Evolutionary conservation across 2,797 vertebrate species (phyloP).

Genomic region (Ctenopoma kingsleyae): DNA sequence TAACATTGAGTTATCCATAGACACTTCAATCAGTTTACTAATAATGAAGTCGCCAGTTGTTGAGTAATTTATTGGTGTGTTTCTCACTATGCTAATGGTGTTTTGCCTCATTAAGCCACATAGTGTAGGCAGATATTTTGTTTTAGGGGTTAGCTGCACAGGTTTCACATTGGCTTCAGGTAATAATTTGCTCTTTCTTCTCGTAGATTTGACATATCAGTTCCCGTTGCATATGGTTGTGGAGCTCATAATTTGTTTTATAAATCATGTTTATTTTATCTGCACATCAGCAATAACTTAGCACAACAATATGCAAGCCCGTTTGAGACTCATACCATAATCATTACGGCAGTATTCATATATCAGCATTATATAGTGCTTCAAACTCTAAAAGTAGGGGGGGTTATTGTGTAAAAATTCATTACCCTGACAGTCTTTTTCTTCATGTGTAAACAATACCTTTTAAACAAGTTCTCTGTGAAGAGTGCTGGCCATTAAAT

Average conservation of each 20-base stretch:
- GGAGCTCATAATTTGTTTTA: conserved; percentile 48
- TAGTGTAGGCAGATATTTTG: conserved; percentile 57
- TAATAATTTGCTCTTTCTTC: conserved; percentile 46
- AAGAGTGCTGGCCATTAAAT: conserved; percentile 62
- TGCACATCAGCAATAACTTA: conserved; percentile 38
- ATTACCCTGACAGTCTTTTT: conserved; percentile 57
- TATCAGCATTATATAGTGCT: conserved; percentile 46
- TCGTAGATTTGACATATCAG: conserved; percentile 28
- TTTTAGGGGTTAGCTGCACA: conserved; percentile 39
- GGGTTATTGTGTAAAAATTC: conserved; percentile 51
- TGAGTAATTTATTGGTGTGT: conserved; percentile 75
- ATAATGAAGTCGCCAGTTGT: conserved; percentile 76
- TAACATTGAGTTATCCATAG: conserved; percentile 66
- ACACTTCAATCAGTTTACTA: conserved; percentile 71
- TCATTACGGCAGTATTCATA: conserved; percentile 27
- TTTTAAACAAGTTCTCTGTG: conserved; percentile 49
- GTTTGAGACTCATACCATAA: conserved; percentile 30
- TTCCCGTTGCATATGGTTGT: conserved; percentile 38
- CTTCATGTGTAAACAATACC: conserved; percentile 68
- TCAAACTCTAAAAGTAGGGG: conserved; percentile 20
- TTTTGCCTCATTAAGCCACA: conserved; percentile 74
- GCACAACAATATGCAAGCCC: conserved; percentile 34
- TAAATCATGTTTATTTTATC: conserved; percentile 63
- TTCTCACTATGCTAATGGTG: conserved; percentile 65
- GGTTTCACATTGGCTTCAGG: conserved; percentile 49